A percentile compares a stretch with the other conserved stretches of the same genome.
phyloP scores from a whole-genome alignment of 2,113 vertebrate species.

The Mesoclemmys tuberculata region DNA sequence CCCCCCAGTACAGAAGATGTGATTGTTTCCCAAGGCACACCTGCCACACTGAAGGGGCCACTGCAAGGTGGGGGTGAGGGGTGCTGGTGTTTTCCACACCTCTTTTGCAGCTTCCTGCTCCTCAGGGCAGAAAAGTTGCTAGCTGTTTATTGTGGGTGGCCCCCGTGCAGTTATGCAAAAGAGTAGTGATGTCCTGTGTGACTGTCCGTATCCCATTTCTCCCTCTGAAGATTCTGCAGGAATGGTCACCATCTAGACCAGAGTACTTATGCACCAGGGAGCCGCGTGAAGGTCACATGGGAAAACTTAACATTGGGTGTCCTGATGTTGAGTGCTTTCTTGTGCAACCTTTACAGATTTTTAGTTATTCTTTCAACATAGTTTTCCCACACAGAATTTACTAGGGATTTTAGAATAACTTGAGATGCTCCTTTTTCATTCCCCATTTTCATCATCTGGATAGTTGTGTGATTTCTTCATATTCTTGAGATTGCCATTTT shows the following conservation, averaged over 20 bases:
- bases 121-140: rapidly evolving
- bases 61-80: not conserved
- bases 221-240: too few relatives aligned
- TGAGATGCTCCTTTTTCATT: not conserved
- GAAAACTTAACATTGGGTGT: not conserved
- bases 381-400: not conserved
- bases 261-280: too few relatives aligned
- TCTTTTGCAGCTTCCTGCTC: not conserved
- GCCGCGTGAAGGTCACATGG: not conserved
- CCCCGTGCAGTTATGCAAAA: too few relatives aligned
- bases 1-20: too few relatives aligned
- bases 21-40: too few relatives aligned
- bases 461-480: not conserved
- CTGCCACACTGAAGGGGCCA: not conserved
- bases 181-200: too few relatives aligned
- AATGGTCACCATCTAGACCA: too few relatives aligned
- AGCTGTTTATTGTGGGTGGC: too few relatives aligned
- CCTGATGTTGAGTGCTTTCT: not conserved
- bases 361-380: not conserved
- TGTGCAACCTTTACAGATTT: not conserved
- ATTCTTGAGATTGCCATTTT: not conserved
- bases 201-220: too few relatives aligned
- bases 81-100: not conserved
- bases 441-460: not conserved
- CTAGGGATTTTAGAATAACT: not conserved